Evolutionary conservation across 2,888 invertebrate species (phyloP), one percentile per base, ranked within the genome.

Genomic region (Lasioglossum marginatum): DNA sequence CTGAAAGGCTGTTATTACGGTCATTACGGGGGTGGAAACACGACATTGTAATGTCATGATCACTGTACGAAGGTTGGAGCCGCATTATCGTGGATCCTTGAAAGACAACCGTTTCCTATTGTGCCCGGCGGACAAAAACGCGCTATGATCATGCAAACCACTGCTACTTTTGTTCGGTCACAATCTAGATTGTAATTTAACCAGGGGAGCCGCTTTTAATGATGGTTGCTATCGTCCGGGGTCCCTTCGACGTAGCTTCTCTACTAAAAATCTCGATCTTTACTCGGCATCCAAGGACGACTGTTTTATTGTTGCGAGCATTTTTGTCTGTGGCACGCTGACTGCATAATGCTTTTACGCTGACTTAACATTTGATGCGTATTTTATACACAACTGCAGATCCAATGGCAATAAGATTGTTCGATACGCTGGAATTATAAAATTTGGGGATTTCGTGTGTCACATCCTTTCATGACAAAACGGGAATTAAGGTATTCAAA

Each of bases 1-100:
- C 70, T 71, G 82, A 74, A 68, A 74, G 77, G n/a, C 27, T 71
- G 74, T 78, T 48, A 78, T 82, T 82, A 82, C 60, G 48, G 4
- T 52, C 57, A 78, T 84, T 63, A 78, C 10, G 37, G 23, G 40
- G 71, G 37, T 63, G 40, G 52, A 76, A 23, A 37, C 4, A 40
- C 66, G 31, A 66, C 34, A 40, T 82, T 72, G 16, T 31, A 77
- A 71, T 76, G 63, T 57, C 57, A 73, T 27, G 52, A 76, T 77
- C 72, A 27, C 66, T 23, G 23, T 45, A 19, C 34, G 68, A 82
- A 77, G 82, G 77, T 70, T 48, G 77, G 31, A 19, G 57, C 19
- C 8, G 34, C 60, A 82, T 77, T 78, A 37, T 77, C 70, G 70
- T 40, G 40, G 37, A 74, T 77, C 66, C 48, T 71, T 48, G 37